Conservation (phyloP, 2,113 vertebrate genomes). For the Oplegnathus fasciatus region DNA sequence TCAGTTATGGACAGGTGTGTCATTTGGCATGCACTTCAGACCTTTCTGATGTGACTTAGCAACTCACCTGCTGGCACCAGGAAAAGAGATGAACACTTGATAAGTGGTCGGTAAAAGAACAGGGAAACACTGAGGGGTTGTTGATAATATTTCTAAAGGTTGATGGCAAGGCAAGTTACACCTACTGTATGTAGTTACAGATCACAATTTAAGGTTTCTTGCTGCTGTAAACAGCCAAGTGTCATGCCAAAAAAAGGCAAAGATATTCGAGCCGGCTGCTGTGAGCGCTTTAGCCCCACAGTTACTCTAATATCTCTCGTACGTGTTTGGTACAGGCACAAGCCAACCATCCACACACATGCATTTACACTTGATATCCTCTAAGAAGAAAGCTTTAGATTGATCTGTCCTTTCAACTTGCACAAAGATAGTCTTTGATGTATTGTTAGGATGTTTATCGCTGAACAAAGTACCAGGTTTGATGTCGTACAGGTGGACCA, state of each 20-base stretch:
- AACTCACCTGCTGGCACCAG: too few relatives aligned
- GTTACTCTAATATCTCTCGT: conserved; percentile 18
- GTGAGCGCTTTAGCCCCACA: neutral
- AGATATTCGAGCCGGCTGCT: neutral
- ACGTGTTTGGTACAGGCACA: conserved; percentile 41
- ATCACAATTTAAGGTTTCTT: neutral
- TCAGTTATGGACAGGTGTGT: too few relatives aligned
- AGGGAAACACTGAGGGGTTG: too few relatives aligned
- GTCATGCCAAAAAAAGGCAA: neutral
- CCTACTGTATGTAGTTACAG: neutral
- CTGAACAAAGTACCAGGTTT: neutral
- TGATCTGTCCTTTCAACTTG: neutral
- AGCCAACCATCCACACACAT: conserved; percentile 34
- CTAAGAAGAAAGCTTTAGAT: conserved; percentile 13
- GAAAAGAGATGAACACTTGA: too few relatives aligned
- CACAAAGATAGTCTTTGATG: neutral
- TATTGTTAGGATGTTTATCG: neutral
- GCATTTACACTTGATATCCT: conserved; percentile 40
- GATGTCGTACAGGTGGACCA: conserved; percentile 24
- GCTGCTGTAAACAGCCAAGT: neutral
- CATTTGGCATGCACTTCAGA: too few relatives aligned
- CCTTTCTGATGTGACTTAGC: neutral
- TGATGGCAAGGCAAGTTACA: neutral
- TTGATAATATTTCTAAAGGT: too few relatives aligned
- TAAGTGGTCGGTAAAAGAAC: too few relatives aligned